Conservation (phyloP, 2,797 vertebrate genomes). For the Fratercula arctica region DNA sequence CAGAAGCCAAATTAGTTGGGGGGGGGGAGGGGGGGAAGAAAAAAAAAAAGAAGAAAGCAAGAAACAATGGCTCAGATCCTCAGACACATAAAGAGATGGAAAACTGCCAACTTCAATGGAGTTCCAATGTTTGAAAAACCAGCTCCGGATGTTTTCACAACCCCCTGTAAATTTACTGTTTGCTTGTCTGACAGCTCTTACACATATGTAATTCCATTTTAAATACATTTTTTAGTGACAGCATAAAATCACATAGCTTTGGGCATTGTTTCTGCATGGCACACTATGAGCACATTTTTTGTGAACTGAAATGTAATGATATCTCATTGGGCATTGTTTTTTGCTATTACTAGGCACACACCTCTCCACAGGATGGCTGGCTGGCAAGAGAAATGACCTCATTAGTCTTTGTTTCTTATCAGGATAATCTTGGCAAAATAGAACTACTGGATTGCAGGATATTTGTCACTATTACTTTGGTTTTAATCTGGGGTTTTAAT, state of each 20-base stretch:
- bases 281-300: background rate
- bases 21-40: too few relatives aligned
- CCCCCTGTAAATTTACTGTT: background rate
- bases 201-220: background rate
- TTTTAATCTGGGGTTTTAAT: slow-evolving; percentile 22
- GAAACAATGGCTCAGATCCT: background rate
- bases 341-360: background rate
- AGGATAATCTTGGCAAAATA: slow-evolving; percentile 15
- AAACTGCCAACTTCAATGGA: background rate
- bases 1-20: background rate
- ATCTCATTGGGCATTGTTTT: background rate
- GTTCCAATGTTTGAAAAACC: background rate
- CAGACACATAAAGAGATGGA: background rate
- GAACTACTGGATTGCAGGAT: background rate
- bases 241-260: background rate
- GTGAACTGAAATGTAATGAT: background rate
- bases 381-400: slow-evolving; percentile 1
- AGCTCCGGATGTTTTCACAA: background rate
- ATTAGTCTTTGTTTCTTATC: slow-evolving; percentile 23
- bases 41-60: background rate
- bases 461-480: background rate
- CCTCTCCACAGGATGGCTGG: background rate
- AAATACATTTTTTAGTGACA: background rate
- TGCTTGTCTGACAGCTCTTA: background rate
- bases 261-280: background rate